Percentiles rank a stretch among this genome's conserved stretches.
Evolutionary conservation across 2,113 vertebrate genomes (phyloP).

Genomic region (Pseudopodoces humilis): DNA sequence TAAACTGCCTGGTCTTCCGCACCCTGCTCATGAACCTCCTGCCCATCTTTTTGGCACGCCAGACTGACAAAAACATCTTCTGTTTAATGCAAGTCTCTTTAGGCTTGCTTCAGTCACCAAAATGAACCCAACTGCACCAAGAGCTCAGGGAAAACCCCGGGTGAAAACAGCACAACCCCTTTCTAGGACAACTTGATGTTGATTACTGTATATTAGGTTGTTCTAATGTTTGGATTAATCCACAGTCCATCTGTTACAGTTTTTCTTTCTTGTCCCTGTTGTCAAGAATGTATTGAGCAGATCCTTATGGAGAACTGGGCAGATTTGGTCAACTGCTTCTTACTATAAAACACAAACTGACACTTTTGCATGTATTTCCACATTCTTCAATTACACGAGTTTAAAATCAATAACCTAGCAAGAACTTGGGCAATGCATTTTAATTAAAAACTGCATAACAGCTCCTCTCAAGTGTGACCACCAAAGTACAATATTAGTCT

Average conservation of each 20-base stretch:
- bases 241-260: conserved; percentile 50
- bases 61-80: conserved; percentile 81
- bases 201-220: conserved; percentile 7
- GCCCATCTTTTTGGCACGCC: conserved; percentile 83
- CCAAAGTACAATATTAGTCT: neutral
- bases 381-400: neutral
- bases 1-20: conserved; percentile 78
- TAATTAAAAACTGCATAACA: neutral
- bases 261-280: neutral
- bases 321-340: neutral
- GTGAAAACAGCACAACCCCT: neutral
- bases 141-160: neutral
- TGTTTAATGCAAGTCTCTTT: neutral
- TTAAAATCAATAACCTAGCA: neutral
- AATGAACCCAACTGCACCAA: neutral
- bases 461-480: neutral
- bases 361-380: neutral
- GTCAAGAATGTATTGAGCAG: neutral
- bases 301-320: neutral
- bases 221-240: conserved; percentile 47
- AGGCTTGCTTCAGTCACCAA: conserved; percentile 1
- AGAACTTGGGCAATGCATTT: neutral
- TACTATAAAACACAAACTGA: neutral
- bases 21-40: conserved; percentile 81
- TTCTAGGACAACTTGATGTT: neutral